Evolutionary conservation across 2,113 vertebrate genomes (phyloP).

Genomic region (Eurypyga helias): DNA sequence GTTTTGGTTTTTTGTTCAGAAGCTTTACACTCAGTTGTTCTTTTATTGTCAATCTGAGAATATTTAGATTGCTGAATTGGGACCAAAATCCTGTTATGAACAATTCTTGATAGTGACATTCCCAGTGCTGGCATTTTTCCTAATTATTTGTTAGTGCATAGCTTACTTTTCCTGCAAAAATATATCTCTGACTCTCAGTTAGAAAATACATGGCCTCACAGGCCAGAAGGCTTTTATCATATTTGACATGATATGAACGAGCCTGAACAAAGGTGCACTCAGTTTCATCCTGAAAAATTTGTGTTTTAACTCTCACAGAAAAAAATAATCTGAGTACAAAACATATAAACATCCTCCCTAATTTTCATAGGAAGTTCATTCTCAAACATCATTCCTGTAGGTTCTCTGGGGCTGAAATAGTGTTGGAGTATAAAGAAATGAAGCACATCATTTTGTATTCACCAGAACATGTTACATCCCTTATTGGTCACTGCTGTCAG

Average conservation of each 20-base stretch:
- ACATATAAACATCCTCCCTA: not conserved
- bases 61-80: not conserved
- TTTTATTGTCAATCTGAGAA: not conserved
- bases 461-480: not conserved
- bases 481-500: constrained; percentile 1
- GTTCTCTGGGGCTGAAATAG: not conserved
- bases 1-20: not conserved
- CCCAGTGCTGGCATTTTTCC: not conserved
- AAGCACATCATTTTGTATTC: not conserved
- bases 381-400: not conserved
- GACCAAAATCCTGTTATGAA: not conserved
- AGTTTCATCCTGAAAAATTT: not conserved
- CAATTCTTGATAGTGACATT: not conserved
- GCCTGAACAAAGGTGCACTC: not conserved
- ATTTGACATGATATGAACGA: not conserved
- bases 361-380: not conserved
- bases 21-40: not conserved
- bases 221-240: not conserved
- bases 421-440: not conserved
- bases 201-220: not conserved
- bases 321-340: not conserved
- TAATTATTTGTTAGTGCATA: not conserved
- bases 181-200: not conserved
- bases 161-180: not conserved
- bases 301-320: not conserved